Conservation (phyloP, 2,888 invertebrate species). For the Deladenus siricidicola region DNA sequence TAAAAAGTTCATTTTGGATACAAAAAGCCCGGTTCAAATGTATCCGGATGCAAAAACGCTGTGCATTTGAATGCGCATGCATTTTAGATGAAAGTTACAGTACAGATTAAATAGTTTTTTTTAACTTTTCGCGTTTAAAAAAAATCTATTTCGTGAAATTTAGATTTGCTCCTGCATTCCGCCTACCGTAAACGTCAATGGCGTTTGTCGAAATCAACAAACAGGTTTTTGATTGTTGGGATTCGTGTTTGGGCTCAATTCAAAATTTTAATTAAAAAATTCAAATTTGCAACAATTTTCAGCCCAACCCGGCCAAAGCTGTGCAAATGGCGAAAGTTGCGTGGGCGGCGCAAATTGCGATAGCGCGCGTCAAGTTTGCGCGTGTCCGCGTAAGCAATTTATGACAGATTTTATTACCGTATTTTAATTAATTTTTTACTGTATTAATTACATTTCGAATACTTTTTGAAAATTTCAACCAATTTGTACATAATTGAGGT, state of each 20-base stretch:
- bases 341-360: conserved; percentile 38
- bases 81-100: too few species aligned
- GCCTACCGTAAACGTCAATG: conserved; percentile 30
- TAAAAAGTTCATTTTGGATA: too few species aligned
- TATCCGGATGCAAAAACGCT: too few species aligned
- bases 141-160: not conserved
- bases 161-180: conserved; percentile 30
- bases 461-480: too few species aligned
- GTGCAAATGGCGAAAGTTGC: conserved; percentile 36
- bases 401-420: conserved; percentile 1
- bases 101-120: too few species aligned
- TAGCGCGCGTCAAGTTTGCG: conserved; percentile 24
- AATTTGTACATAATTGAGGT: too few species aligned
- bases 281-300: conserved; percentile 1
- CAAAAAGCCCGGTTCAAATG: too few species aligned
- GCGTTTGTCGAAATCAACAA: conserved; percentile 22
- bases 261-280: not conserved
- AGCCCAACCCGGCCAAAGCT: conserved; percentile 44
- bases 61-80: too few species aligned
- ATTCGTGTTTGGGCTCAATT: too few species aligned
- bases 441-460: too few species aligned
- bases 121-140: too few species aligned
- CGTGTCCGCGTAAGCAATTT: conserved; percentile 31
- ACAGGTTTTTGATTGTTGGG: conserved; percentile 16
- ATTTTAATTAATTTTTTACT: too few species aligned